These are phyloP conservation scores for Tipula unca DNA, from an alignment of 2,888 invertebrate genomes.

Conservation along the genomic window DNA sequence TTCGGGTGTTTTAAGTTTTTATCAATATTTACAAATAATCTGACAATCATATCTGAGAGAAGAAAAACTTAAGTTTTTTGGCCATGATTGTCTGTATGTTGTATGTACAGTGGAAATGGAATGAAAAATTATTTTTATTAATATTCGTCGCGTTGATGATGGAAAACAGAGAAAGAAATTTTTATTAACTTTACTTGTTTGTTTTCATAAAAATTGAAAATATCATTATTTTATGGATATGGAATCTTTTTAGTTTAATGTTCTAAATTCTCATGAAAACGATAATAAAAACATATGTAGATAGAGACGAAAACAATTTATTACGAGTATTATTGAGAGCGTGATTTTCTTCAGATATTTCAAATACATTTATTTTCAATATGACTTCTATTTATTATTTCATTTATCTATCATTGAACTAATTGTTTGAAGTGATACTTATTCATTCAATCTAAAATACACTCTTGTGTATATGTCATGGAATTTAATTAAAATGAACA, in stretches of 20 bases:
- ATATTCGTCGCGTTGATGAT: not conserved
- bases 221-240: not conserved
- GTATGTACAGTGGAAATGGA: not conserved
- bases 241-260: not conserved
- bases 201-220: not conserved
- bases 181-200: not conserved
- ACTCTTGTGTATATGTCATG: not conserved
- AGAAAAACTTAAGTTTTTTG: not conserved
- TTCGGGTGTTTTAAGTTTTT: not conserved
- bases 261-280: not conserved
- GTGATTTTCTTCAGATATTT: not conserved
- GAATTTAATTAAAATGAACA: not conserved
- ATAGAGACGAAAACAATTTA: not conserved
- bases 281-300: not conserved
- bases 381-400: not conserved
- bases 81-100: not conserved
- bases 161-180: not conserved
- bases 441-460: not conserved
- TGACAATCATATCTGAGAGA: not conserved
- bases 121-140: not conserved
- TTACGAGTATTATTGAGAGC: not conserved
- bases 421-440: slow-evolving; percentile 8
- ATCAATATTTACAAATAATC: slow-evolving; percentile 4
- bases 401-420: slow-evolving; percentile 14
- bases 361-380: not conserved